Percentiles rank a stretch among this genome's conserved stretches.
Conservation (phyloP, 2,888 invertebrate genomes). For the Peribatodes rhomboidaria region DNA sequence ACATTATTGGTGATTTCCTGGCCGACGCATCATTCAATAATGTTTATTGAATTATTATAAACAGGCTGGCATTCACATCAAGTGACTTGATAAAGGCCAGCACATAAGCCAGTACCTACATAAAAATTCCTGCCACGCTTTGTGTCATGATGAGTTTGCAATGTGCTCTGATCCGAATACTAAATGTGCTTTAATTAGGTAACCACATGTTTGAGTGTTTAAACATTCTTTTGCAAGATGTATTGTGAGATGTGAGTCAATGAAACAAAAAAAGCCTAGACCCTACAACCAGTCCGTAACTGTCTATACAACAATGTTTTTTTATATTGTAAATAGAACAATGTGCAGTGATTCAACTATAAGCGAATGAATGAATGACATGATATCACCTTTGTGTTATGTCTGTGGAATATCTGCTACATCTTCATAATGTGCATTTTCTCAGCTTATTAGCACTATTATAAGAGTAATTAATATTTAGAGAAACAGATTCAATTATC, state of each 20-base stretch:
- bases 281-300: background rate
- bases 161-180: slow-evolving; percentile 60
- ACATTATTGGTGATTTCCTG: slow-evolving; percentile 81
- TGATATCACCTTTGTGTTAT: slow-evolving; percentile 16
- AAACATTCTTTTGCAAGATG: slow-evolving; percentile 10
- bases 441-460: background rate
- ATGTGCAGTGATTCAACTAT: slow-evolving; percentile 12
- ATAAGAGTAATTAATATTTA: too few relatives aligned
- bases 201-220: slow-evolving; percentile 46
- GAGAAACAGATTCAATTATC: too few relatives aligned
- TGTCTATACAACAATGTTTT: slow-evolving; percentile 23
- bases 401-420: background rate
- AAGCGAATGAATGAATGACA: slow-evolving; percentile 3
- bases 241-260: slow-evolving; percentile 21
- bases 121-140: slow-evolving; percentile 56
- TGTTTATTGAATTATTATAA: slow-evolving; percentile 73
- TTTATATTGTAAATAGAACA: slow-evolving; percentile 29
- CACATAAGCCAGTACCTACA: slow-evolving; percentile 32
- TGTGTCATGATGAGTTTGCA: slow-evolving; percentile 55
- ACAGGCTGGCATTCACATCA: slow-evolving; percentile 29
- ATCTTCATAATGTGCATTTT: background rate
- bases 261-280: slow-evolving; percentile 1
- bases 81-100: slow-evolving; percentile 39
- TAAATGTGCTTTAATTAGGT: slow-evolving; percentile 59
- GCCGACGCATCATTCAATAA: slow-evolving; percentile 69